These are phyloP conservation scores for Silurus meridionalis DNA, from an alignment of 2,113 vertebrate genomes.

Conservation along the genomic window DNA sequence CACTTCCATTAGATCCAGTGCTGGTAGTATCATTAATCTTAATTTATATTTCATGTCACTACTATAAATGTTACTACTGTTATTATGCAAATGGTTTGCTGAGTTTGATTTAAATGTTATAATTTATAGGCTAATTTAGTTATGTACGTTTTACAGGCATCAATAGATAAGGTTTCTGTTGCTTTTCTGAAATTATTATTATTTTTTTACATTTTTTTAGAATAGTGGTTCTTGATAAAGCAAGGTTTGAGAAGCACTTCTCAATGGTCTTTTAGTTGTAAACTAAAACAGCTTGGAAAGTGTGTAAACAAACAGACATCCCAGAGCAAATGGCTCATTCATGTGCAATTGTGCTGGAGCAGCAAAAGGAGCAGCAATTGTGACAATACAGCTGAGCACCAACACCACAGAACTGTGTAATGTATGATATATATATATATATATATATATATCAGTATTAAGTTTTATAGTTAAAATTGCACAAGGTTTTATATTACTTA, in stretches of 20 bases:
- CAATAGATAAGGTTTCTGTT: too few species aligned
- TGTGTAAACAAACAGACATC: not conserved
- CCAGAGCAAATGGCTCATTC: conserved; percentile 41
- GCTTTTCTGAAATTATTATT: not conserved
- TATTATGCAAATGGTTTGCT: too few species aligned
- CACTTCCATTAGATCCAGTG: not conserved
- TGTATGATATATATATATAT: too few species aligned
- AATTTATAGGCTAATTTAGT: too few species aligned
- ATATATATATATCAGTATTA: too few species aligned
- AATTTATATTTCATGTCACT: not conserved
- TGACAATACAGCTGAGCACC: not conserved
- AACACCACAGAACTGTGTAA: not conserved
- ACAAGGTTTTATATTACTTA: too few species aligned
- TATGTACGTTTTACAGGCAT: too few species aligned
- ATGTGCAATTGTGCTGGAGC: conserved; percentile 39
- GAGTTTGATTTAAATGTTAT: too few species aligned
- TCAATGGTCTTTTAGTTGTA: not conserved
- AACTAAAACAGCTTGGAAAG: not conserved
- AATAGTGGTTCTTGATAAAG: not conserved
- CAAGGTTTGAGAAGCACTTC: not conserved
- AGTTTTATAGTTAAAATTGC: too few species aligned
- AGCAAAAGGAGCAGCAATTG: conserved; percentile 31
- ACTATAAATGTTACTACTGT: too few species aligned
- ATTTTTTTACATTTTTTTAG: not conserved
- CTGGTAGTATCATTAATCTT: not conserved